A percentile compares a stretch with the other conserved stretches of the same genome.
Evolutionary conservation across 2,797 vertebrate genomes (phyloP).

Genomic region (Echeneis naucrates): DNA sequence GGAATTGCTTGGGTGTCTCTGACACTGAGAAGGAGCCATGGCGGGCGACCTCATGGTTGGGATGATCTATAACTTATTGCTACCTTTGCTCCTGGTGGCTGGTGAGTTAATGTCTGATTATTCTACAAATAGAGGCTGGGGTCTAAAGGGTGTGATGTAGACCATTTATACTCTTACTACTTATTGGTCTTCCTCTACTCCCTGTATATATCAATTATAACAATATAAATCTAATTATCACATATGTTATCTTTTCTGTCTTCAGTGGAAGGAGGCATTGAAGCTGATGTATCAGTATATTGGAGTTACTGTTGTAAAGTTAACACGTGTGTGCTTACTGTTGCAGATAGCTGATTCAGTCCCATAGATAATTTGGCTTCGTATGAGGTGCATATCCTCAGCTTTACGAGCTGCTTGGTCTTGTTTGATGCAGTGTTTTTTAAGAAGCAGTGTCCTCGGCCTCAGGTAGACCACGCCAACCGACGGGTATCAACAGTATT

Average conservation of each 20-base stretch:
- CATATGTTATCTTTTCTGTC: neutral
- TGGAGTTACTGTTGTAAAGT: slow-evolving; percentile 4
- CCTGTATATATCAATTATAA: no score
- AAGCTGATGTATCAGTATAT: neutral
- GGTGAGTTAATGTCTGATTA: slow-evolving; percentile 71
- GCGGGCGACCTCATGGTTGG: slow-evolving; percentile 71
- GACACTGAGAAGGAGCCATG: slow-evolving; percentile 52
- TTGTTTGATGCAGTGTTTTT: neutral
- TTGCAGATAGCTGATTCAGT: neutral
- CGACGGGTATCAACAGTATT: neutral
- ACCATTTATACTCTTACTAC: neutral
- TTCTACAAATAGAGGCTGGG: no score
- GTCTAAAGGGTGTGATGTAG: neutral
- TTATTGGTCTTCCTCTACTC: no score
- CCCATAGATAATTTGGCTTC: neutral
- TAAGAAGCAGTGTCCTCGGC: neutral
- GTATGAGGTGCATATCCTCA: neutral
- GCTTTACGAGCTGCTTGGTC: neutral
- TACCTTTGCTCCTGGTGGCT: slow-evolving; percentile 74
- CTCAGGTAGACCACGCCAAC: neutral
- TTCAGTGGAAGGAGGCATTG: neutral
- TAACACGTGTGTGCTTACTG: slow-evolving; percentile 2
- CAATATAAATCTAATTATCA: neutral
- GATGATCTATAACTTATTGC: slow-evolving; percentile 76
- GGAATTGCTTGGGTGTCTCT: slow-evolving; percentile 35